Percentiles rank a stretch among this genome's conserved stretches.
Evolutionary conservation across 2,797 vertebrate genomes (phyloP).

Genomic region (Phataginus tricuspis): DNA sequence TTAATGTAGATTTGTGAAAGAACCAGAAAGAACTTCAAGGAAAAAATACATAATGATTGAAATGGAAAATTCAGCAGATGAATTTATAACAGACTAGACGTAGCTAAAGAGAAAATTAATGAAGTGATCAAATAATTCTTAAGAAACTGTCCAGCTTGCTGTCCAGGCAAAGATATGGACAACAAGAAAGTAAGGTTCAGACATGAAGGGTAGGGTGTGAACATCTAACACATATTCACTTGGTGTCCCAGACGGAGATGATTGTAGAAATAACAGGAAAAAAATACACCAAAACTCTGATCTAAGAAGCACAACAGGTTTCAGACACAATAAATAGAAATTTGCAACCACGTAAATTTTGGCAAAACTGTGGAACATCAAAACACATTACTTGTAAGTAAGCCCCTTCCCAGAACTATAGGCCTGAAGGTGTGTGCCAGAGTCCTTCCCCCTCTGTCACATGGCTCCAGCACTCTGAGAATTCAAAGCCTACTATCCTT

Average conservation of each 20-base stretch:
- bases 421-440: not conserved
- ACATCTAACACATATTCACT: not conserved
- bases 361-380: not conserved
- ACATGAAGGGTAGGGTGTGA: not conserved
- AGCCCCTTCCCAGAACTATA: not conserved
- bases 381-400: not conserved
- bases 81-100: constrained; percentile 2
- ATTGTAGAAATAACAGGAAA: not conserved
- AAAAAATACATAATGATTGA: not conserved
- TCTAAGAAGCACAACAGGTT: not conserved
- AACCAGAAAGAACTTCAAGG: not conserved
- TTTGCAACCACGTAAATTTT: not conserved
- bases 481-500: not conserved
- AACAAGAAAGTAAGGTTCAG: not conserved
- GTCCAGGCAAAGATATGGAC: not conserved
- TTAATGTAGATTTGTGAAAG: not conserved
- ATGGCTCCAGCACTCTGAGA: not conserved
- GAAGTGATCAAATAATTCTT: not conserved
- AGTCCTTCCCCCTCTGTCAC: not conserved
- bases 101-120: not conserved
- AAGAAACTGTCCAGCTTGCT: not conserved
- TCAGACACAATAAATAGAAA: not conserved
- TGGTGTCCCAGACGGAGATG: not conserved
- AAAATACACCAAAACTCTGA: not conserved
- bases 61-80: not conserved